Evolutionary conservation across 53 echinoderm and acorn worm species (phyloP), one percentile per base, ranked within the genome.

Genomic region (Apostichopus leukothele): DNA sequence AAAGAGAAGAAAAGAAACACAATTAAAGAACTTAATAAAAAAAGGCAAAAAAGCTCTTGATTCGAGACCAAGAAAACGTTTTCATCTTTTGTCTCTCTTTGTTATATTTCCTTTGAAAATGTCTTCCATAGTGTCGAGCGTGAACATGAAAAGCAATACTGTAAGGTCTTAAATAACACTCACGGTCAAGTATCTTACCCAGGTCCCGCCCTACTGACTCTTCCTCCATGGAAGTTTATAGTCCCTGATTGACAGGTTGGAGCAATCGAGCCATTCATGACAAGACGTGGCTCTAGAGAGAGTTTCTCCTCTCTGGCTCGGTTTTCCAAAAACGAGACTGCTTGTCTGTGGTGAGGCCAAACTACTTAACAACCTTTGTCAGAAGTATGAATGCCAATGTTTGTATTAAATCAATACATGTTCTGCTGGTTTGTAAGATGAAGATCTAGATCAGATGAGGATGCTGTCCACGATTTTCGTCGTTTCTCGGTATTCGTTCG

Each of bases 161-260:
- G 25, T 25, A 25, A 61, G 61, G 39, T 78, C 50, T 78, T 53
- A 16, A 6, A 16, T 78, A 52, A 52, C 78, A 78, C 78, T 51
- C 78, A 52, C 51, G 78, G 78, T 78, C 78, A 78, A 78, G 16
- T 78, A 52, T 18, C 52, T 50, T 53, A 16, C n/a, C 78, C 51
- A 78, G 78, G 78, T 78, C 78, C 78, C 6, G 39, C 53, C 53
- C 78, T 80, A 19, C 51, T 80, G 80, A 80, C 55, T 80, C 53
- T 80, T 53, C 5, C 19, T 5, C 68, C 68, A 68, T 68, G 16
- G 68, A 18, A 80, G 80, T 57, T 80, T 51, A 55, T 18, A 80
- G 59, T 21, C 76, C 22, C n/a, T 80, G 80, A 80, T 80, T 80
- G 80, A 80, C 80, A 80, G 52, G 80, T 54, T 80, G 80, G 18